Evolutionary conservation across 1,140 invertebrate species (phyloP).

Genomic region (Ceratitis capitata): DNA sequence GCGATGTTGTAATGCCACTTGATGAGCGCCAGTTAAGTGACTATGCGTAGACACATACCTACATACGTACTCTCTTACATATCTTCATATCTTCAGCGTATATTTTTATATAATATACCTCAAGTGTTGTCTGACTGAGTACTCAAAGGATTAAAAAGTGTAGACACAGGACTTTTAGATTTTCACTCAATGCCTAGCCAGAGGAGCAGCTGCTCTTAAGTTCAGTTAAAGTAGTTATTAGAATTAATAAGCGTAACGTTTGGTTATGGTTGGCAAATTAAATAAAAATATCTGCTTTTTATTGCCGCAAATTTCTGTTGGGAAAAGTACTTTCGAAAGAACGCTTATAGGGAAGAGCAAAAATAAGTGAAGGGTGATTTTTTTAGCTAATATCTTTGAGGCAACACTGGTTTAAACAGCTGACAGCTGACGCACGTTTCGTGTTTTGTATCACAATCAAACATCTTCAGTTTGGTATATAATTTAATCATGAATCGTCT

Average conservation of each 20-base stretch:
- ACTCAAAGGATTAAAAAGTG: background rate
- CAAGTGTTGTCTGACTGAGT: background rate
- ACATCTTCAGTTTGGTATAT: too few species aligned
- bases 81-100: background rate
- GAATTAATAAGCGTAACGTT: slow-evolving; percentile 5
- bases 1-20: background rate
- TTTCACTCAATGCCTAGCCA: background rate
- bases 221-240: background rate
- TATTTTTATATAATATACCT: background rate
- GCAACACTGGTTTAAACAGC: too few species aligned
- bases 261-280: background rate
- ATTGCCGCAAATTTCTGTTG: too few species aligned
- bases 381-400: too few species aligned
- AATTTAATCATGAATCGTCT: too few species aligned
- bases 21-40: background rate
- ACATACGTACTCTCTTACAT: background rate
- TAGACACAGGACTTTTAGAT: background rate
- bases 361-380: too few species aligned
- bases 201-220: slow-evolving; percentile 5
- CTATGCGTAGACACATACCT: background rate
- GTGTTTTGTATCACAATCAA: too few species aligned
- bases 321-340: too few species aligned
- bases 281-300: background rate
- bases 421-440: too few species aligned
- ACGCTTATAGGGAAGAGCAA: too few species aligned